Conservation (phyloP, 2,888 invertebrate species). For the Rhagonycha lutea region DNA sequence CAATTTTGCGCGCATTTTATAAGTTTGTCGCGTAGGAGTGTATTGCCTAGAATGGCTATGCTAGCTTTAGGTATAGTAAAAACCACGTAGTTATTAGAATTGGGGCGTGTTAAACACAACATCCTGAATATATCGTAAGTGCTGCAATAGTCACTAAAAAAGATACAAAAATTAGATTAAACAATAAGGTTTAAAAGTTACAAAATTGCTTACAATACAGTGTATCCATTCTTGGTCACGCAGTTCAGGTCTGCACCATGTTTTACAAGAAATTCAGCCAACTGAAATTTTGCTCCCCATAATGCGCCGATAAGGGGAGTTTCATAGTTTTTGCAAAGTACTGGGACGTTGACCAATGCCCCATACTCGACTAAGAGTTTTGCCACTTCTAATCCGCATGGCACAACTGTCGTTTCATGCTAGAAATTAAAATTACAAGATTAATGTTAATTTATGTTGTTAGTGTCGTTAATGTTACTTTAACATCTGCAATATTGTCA, state of each 20-base stretch:
- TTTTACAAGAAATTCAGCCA: constrained; percentile 57
- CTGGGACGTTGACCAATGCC: constrained; percentile 60
- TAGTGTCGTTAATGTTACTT: too few relatives aligned
- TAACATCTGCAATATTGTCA: too few relatives aligned
- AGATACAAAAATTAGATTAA: not conserved
- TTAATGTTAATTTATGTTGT: too few relatives aligned
- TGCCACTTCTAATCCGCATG: constrained; percentile 54
- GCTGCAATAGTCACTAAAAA: constrained; percentile 4
- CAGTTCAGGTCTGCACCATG: constrained; percentile 57
- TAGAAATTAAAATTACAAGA: constrained; percentile 40
- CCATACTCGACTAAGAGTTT: constrained; percentile 56
- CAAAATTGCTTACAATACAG: constrained; percentile 36
- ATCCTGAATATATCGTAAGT: not conserved
- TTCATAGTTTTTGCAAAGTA: constrained; percentile 48
- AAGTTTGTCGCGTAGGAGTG: too few relatives aligned
- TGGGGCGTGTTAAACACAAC: constrained; percentile 8
- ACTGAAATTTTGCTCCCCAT: constrained; percentile 45
- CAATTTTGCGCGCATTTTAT: too few relatives aligned
- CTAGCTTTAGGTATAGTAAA: constrained; percentile 4
- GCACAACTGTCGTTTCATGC: constrained; percentile 61
- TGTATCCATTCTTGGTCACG: constrained; percentile 46
- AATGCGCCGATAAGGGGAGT: constrained; percentile 64
- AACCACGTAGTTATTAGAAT: not conserved
- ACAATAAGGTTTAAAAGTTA: not conserved
- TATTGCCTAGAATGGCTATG: too few relatives aligned